Percentiles rank a stretch among this genome's conserved stretches.
These are phyloP conservation scores for Ctenopoma multispine DNA, from an alignment of 2,797 vertebrate species.

Conservation along the genomic window DNA sequence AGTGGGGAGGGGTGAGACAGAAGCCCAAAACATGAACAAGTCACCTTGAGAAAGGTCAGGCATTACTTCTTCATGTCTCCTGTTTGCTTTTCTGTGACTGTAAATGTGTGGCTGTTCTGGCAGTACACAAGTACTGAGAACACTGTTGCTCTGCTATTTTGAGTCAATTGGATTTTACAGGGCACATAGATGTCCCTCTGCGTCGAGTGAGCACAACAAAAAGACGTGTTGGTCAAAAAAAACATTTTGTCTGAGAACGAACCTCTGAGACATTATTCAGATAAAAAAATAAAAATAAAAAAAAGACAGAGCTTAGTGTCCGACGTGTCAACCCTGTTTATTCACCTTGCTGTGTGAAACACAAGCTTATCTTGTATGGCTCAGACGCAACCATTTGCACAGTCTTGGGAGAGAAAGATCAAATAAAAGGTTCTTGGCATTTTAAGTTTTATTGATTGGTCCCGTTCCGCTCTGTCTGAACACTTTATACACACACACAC, in stretches of 20 bases:
- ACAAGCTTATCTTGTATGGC: slow-evolving; percentile 72
- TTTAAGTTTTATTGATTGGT: slow-evolving; percentile 81
- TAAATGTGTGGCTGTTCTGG: slow-evolving; percentile 48
- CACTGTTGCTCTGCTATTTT: slow-evolving; percentile 48
- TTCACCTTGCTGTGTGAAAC: slow-evolving; percentile 69
- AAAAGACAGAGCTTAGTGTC: slow-evolving; percentile 47
- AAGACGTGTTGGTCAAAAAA: slow-evolving; percentile 47
- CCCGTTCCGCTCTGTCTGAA: slow-evolving; percentile 65
- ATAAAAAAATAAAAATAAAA: slow-evolving; percentile 37
- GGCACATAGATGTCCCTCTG: slow-evolving; percentile 29
- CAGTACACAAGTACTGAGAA: slow-evolving; percentile 39
- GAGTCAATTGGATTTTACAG: slow-evolving; percentile 62
- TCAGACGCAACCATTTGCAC: slow-evolving; percentile 60
- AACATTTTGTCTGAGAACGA: slow-evolving; percentile 41
- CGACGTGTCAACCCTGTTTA: slow-evolving; percentile 64
- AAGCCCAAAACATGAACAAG: slow-evolving; percentile 24
- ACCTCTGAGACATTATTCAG: slow-evolving; percentile 64
- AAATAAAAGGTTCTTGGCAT: slow-evolving; percentile 80
- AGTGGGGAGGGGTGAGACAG: slow-evolving; percentile 3
- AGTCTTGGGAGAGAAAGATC: slow-evolving; percentile 71
- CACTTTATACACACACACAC: too few species aligned
- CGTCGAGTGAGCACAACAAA: slow-evolving; percentile 46
- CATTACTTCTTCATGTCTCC: slow-evolving; percentile 43
- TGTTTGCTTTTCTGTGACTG: slow-evolving; percentile 52
- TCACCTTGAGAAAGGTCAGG: slow-evolving; percentile 69